These are phyloP conservation scores for Anastrepha obliqua DNA, from an alignment of 1,140 invertebrate genomes.

Conservation along the genomic window DNA sequence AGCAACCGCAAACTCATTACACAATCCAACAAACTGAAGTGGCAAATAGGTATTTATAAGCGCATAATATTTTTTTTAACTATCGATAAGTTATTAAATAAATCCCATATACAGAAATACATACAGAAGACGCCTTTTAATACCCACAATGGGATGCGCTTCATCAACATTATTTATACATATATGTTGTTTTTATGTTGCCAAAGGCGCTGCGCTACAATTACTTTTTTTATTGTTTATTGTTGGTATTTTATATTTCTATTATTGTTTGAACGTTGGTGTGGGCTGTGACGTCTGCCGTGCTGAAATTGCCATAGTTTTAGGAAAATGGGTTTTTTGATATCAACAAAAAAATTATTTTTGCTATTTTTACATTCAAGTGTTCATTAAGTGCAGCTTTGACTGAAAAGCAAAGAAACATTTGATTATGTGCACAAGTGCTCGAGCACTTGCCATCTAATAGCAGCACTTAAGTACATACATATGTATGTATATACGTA, in stretches of 20 bases:
- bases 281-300: conserved; percentile 14
- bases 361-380: background rate
- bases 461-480: background rate
- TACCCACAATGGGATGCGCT: background rate
- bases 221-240: background rate
- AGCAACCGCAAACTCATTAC: background rate
- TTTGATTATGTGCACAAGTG: background rate
- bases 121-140: background rate
- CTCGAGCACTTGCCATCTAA: background rate
- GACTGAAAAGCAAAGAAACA: background rate
- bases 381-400: background rate
- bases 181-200: background rate
- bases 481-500: background rate
- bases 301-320: conserved; percentile 13
- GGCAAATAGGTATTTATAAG: conserved; percentile 9
- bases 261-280: background rate
- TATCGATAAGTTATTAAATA: background rate
- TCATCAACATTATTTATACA: background rate
- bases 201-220: conserved; percentile 22
- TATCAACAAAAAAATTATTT: background rate
- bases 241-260: background rate
- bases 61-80: background rate
- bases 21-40: conserved; percentile 5
- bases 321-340: background rate
- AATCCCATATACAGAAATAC: background rate